Percentiles rank a stretch among this genome's conserved stretches.
These are phyloP conservation scores for Centropristis striata DNA, from an alignment of 2,113 vertebrate genomes.

Conservation along the genomic window DNA sequence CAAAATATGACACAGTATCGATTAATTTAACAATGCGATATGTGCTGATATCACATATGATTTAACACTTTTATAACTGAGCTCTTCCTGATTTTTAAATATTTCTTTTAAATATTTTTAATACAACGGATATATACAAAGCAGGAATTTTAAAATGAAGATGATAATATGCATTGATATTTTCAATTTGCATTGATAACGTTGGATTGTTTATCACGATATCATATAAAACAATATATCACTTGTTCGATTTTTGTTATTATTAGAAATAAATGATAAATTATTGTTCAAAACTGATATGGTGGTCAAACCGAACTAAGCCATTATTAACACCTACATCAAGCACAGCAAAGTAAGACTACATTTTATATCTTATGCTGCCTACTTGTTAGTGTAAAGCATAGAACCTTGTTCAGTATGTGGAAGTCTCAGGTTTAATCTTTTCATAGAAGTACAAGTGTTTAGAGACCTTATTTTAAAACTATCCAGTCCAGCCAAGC, in stretches of 20 bases:
- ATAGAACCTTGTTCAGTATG: background rate
- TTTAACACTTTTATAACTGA: no score
- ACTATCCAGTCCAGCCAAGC: background rate
- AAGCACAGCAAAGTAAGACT: background rate
- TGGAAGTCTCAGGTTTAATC: background rate
- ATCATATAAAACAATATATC: no score
- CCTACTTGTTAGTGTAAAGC: background rate
- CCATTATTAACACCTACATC: background rate
- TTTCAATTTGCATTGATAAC: no score
- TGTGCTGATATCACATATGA: no score
- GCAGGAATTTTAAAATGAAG: no score
- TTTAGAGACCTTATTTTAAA: background rate
- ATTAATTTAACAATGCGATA: no score
- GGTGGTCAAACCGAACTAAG: background rate
- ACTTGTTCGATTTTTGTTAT: background rate
- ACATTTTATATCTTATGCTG: background rate
- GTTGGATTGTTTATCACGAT: no score
- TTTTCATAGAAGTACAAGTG: background rate
- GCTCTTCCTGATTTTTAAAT: no score
- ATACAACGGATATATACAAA: no score
- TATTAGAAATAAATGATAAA: background rate
- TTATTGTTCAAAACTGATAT: background rate
- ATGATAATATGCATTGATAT: no score
- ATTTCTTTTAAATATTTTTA: no score
- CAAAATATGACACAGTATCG: no score